A percentile compares a stretch with the other conserved stretches of the same genome.
Conservation (phyloP, 2,113 vertebrate species). For the Lampris megalopsis region DNA sequence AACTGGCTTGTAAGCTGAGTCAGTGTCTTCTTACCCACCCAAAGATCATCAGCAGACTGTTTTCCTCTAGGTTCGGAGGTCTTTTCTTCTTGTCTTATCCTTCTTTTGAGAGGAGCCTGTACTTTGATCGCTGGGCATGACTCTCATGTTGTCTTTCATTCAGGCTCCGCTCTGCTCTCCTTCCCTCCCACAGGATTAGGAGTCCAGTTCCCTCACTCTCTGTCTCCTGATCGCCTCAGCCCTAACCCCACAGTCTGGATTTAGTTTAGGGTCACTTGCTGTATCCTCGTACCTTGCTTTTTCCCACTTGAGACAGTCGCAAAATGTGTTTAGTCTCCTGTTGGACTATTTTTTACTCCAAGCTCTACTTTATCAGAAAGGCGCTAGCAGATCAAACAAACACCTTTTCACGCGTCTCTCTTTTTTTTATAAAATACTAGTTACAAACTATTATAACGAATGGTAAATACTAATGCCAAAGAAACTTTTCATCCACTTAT, state of each 20-base stretch:
- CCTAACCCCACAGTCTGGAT: conserved; percentile 21
- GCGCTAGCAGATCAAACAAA: no score
- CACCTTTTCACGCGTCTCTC: no score
- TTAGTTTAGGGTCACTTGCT: not conserved
- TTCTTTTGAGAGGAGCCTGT: conserved; percentile 12
- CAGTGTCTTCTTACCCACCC: not conserved
- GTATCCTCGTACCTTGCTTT: not conserved
- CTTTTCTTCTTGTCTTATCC: conserved; percentile 29
- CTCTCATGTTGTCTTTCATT: conserved; percentile 52
- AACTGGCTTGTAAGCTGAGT: conserved; percentile 33
- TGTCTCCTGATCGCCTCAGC: conserved; percentile 12
- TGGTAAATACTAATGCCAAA: no score
- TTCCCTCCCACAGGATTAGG: conserved; percentile 32
- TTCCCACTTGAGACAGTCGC: not conserved
- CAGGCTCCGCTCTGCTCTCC: conserved; percentile 41
- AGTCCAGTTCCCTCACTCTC: conserved; percentile 4
- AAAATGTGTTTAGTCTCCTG: no score
- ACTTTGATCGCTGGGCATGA: conserved; percentile 54
- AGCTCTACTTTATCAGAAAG: no score
- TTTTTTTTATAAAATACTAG: no score
- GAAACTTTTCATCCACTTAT: no score
- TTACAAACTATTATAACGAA: no score
- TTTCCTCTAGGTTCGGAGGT: conserved; percentile 44
- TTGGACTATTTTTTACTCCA: no score
- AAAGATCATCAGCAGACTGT: conserved; percentile 40